Base-by-base conservation (phyloP, 1,140 invertebrate species). In the Tenebrio molitor region DNA sequence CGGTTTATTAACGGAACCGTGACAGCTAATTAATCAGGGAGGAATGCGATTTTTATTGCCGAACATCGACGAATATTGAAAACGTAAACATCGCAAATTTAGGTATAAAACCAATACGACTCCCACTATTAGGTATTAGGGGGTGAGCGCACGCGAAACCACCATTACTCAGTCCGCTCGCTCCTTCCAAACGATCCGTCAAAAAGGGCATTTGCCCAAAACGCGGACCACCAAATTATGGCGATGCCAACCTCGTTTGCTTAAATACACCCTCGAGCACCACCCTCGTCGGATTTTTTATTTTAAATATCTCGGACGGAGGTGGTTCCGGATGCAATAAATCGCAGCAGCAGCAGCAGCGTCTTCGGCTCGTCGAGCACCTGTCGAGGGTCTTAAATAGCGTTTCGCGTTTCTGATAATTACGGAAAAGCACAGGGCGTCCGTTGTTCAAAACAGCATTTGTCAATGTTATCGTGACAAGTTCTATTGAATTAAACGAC, bases 401-500 rank as follows among this genome's bases (percentile, higher is more conserved):
- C 50, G 23, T 23, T 29, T 58, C 29, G 50, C 50, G 50, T 58
- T 58, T 58, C 50, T 58, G 15, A 58, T 58, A 58, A 58, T 58
- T 58, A 58, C 50, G 50, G 50, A 58, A 58, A 58, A 29, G 50
- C 50, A 58, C 29, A 58, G 21, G 23, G 50, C 50, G 50, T 21
- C 34, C 64, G 53, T n/a, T n/a, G n/a, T 75, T 75, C 70, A 75
- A 75, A 75, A 75, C 68, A 50, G 36, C 73, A 75, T 75, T 75
- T 75, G 70, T 75, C 73, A 75, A 63, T 72, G 70, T 69, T 69
- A 72, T 66, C 69, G 69, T 75, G 73, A 75, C 73, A 75, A 68
- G 53, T 72, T 69, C 69, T 72, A 75, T 75, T 75, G 73, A 75
- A 75, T 75, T 75, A 75, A 75, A 75, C 64, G 63, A 69, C 73